These are phyloP conservation scores for Apis laboriosa DNA, from an alignment of 1,140 invertebrate species.

Conservation along the genomic window DNA sequence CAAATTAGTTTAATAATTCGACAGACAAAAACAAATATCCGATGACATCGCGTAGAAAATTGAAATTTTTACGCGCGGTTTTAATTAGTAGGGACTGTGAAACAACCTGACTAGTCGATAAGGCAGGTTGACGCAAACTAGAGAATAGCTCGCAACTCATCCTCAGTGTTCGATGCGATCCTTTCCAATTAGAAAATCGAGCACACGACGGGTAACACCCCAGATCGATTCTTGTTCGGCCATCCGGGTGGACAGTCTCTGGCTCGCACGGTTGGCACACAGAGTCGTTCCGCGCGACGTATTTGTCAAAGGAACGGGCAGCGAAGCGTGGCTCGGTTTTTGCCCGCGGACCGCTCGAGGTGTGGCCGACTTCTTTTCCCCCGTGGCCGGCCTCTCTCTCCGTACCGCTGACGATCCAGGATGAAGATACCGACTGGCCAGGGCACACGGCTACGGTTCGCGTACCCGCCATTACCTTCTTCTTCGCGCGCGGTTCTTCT, in stretches of 20 bases:
- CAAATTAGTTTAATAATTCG: too few species aligned
- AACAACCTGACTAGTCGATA: too few species aligned
- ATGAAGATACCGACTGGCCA: constrained; percentile 30
- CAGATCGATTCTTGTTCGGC: constrained; percentile 3
- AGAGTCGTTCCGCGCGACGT: constrained; percentile 36
- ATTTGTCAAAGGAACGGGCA: constrained; percentile 39
- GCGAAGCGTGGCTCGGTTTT: constrained; percentile 32
- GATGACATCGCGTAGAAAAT: too few species aligned
- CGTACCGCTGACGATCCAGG: constrained; percentile 18
- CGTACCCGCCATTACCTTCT: constrained; percentile 6
- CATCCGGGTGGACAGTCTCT: background rate
- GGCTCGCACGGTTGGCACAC: constrained; percentile 16
- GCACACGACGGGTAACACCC: constrained; percentile 8
- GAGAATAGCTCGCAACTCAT: too few species aligned
- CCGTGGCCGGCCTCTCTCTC: constrained; percentile 9
- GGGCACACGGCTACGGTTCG: constrained; percentile 22
- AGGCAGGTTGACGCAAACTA: too few species aligned
- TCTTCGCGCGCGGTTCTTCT: background rate
- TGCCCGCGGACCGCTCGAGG: constrained; percentile 32
- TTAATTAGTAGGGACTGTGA: too few species aligned
- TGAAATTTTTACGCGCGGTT: too few species aligned
- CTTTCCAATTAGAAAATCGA: constrained; percentile 13
- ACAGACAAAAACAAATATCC: too few species aligned
- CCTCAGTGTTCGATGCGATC: background rate
- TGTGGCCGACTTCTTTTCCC: constrained; percentile 35